Evolutionary conservation across 2,888 invertebrate genomes (phyloP).

Genomic region (Phlogophora meticulosa): DNA sequence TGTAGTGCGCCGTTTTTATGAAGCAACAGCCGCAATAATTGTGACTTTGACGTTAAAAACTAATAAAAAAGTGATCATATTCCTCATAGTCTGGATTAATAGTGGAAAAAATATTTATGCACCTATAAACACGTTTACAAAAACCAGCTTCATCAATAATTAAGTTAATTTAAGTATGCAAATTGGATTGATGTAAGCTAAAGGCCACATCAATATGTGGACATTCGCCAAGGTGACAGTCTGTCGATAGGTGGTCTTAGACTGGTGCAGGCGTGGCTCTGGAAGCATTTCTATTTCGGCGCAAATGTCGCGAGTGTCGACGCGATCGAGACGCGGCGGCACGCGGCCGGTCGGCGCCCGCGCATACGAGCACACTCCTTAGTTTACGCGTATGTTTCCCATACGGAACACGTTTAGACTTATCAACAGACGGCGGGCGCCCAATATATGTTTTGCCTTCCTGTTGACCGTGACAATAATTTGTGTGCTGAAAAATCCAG

Average conservation of each 20-base stretch:
- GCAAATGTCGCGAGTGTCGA: slow-evolving; percentile 76
- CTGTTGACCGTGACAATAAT: slow-evolving; percentile 49
- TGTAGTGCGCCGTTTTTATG: neutral
- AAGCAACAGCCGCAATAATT: neutral
- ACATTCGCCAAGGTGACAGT: slow-evolving; percentile 65
- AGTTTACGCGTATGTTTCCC: slow-evolving; percentile 83
- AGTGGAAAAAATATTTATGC: slow-evolving; percentile 2
- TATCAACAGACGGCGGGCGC: slow-evolving; percentile 61
- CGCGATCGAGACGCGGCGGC: slow-evolving; percentile 73
- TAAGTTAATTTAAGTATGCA: slow-evolving; percentile 19
- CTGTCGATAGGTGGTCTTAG: slow-evolving; percentile 48
- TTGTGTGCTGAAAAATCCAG: slow-evolving; percentile 49
- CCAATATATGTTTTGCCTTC: slow-evolving; percentile 59
- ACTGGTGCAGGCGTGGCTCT: slow-evolving; percentile 69
- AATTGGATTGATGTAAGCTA: slow-evolving; percentile 16
- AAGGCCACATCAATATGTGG: slow-evolving; percentile 24
- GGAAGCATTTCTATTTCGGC: slow-evolving; percentile 87
- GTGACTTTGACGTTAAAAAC: neutral
- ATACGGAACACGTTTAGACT: slow-evolving; percentile 78
- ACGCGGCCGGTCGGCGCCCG: slow-evolving; percentile 73
- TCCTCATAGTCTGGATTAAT: neutral
- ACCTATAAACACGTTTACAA: neutral
- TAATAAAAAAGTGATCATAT: neutral
- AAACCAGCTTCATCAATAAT: neutral
- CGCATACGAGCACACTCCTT: slow-evolving; percentile 77